phyloP scores from a whole-genome alignment of 2,113 vertebrate genomes.

The Callocephalon fimbriatum region DNA sequence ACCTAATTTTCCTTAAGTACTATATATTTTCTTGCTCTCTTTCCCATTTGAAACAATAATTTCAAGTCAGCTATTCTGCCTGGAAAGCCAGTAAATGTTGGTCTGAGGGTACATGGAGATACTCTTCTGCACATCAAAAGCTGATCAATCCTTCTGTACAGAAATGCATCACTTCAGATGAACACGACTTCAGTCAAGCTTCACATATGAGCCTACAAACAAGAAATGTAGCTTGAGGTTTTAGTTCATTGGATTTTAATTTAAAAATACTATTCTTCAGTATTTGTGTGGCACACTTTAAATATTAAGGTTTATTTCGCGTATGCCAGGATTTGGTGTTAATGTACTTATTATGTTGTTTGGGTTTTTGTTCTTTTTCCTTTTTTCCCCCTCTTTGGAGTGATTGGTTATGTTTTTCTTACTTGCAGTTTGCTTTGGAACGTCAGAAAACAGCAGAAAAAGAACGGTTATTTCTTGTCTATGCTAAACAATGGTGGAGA shows the following conservation, averaged over 20 bases:
- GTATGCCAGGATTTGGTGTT: not conserved
- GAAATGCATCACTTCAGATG: not conserved
- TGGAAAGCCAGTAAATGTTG: not conserved
- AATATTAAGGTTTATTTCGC: not conserved
- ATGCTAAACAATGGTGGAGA: constrained; percentile 99
- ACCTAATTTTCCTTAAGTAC: not conserved
- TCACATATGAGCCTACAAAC: not conserved
- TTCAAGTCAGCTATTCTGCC: not conserved
- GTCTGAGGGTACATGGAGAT: not conserved
- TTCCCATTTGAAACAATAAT: not conserved
- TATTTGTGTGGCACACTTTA: not conserved
- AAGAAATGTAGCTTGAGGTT: not conserved
- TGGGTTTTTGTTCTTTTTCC: not conserved
- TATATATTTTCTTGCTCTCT: not conserved
- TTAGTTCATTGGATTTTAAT: not conserved
- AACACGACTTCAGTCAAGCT: not conserved
- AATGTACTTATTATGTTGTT: rapidly evolving
- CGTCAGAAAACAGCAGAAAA: constrained; percentile 92
- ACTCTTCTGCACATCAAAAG: not conserved
- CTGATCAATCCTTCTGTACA: not conserved
- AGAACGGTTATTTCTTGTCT: constrained; percentile 93
- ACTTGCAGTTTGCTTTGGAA: constrained; percentile 89
- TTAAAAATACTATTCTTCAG: not conserved
- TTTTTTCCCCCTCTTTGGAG: not conserved
- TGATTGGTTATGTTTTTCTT: not conserved